These are phyloP conservation scores for Cheilosia vernalis DNA, from an alignment of 2,888 invertebrate species.

Conservation along the genomic window DNA sequence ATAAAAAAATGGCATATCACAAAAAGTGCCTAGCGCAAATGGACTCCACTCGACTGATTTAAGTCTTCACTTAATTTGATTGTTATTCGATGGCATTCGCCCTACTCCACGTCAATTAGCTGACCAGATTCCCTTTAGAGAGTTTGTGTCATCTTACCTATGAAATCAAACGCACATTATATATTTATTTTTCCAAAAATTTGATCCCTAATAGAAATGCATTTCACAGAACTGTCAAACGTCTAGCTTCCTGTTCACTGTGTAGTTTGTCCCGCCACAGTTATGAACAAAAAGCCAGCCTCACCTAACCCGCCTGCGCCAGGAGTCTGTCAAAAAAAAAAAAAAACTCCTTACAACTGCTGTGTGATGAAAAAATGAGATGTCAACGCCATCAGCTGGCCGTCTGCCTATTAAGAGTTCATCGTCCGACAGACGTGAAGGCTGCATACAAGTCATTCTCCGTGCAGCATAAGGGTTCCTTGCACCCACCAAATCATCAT, in stretches of 20 bases:
- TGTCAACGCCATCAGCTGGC: slow-evolving; percentile 75
- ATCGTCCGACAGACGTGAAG: slow-evolving; percentile 72
- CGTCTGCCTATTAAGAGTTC: slow-evolving; percentile 70
- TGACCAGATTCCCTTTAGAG: no score
- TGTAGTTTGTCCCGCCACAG: slow-evolving; percentile 3
- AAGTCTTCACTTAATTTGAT: no score
- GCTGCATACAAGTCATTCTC: slow-evolving; percentile 72
- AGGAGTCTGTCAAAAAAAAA: slow-evolving; percentile 44
- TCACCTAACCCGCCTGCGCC: not conserved
- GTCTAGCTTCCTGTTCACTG: slow-evolving; percentile 54
- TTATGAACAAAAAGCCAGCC: not conserved
- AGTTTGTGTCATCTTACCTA: no score
- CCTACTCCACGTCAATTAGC: no score
- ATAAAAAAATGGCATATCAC: no score
- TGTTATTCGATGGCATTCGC: no score
- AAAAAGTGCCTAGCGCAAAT: no score
- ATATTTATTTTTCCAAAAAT: not conserved
- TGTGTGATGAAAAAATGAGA: slow-evolving; percentile 67
- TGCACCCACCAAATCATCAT: slow-evolving; percentile 74
- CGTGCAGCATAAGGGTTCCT: slow-evolving; percentile 68
- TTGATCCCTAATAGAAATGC: slow-evolving; percentile 1
- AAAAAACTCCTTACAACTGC: slow-evolving; percentile 58
- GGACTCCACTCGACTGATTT: no score
- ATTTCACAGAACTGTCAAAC: slow-evolving; percentile 41
- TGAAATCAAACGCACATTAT: no score